phyloP scores from a whole-genome alignment of 2,888 invertebrate genomes.

The Drosophila mayaguana region DNA sequence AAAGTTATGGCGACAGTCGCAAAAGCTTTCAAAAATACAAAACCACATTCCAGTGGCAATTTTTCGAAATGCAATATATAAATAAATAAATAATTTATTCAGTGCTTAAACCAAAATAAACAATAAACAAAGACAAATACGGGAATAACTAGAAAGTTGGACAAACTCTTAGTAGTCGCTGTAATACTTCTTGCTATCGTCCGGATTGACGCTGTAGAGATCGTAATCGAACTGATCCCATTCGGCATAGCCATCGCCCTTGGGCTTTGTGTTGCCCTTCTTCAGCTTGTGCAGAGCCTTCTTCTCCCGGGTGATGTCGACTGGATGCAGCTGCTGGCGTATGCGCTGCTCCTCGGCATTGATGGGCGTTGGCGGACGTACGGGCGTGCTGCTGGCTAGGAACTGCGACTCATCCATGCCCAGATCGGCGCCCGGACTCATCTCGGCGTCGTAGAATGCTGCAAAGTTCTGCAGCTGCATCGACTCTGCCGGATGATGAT shows the following conservation, averaged over 20 bases:
- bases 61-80: conserved; percentile 50
- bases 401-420: conserved; percentile 80
- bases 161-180: conserved; percentile 47
- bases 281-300: conserved; percentile 65
- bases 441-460: conserved; percentile 69
- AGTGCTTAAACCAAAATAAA: conserved; percentile 57
- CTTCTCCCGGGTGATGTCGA: conserved; percentile 70
- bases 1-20: conserved; percentile 6
- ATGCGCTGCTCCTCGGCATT: conserved; percentile 67
- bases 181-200: conserved; percentile 64
- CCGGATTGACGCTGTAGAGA: conserved; percentile 76
- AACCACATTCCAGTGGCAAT: conserved; percentile 42
- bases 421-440: conserved; percentile 59
- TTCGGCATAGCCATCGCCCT: conserved; percentile 64
- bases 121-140: conserved; percentile 47
- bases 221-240: conserved; percentile 84
- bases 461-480: conserved; percentile 80
- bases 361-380: conserved; percentile 75
- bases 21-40: conserved; percentile 26
- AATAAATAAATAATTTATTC: conserved; percentile 80
- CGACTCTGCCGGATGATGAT: conserved; percentile 71
- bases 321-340: conserved; percentile 64
- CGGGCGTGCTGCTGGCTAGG: conserved; percentile 54
- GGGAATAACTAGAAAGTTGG: conserved; percentile 25
- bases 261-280: conserved; percentile 72